Conservation (phyloP, 2,113 vertebrate species). For the Pseudorectes ferrugineus region DNA sequence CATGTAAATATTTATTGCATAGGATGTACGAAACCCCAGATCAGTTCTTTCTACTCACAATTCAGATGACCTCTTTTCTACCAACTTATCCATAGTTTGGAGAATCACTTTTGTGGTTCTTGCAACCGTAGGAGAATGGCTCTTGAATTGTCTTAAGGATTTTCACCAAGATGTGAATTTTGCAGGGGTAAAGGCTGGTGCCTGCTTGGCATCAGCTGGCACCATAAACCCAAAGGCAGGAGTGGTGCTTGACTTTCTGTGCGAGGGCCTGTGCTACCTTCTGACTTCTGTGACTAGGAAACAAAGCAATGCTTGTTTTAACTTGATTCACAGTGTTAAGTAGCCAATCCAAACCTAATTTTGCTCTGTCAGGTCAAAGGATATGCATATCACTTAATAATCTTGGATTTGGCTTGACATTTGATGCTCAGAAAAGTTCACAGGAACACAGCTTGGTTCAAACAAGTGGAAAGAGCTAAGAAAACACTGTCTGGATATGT, state of each 20-base stretch:
- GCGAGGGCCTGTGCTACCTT: not conserved
- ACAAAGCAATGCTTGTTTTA: not conserved
- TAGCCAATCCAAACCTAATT: not conserved
- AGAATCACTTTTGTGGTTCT: not conserved
- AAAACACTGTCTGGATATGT: not conserved
- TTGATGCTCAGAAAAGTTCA: not conserved
- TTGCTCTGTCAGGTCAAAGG: not conserved
- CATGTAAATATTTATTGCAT: not conserved
- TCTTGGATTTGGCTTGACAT: not conserved
- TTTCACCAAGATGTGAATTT: not conserved
- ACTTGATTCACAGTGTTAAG: not conserved
- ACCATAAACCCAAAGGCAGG: not conserved
- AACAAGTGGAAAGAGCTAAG: not conserved
- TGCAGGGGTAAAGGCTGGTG: not conserved
- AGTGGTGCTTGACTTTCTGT: not conserved
- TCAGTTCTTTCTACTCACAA: not conserved
- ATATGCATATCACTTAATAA: not conserved
- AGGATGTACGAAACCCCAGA: not conserved
- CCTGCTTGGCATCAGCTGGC: not conserved
- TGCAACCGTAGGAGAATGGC: not conserved
- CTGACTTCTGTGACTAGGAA: not conserved
- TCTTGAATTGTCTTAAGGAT: not conserved
- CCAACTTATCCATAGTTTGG: not conserved
- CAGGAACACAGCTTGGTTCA: not conserved
- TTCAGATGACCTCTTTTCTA: not conserved